Percentiles rank a stretch among this genome's conserved stretches.
Conservation (phyloP, 2,113 vertebrate species). For the Rhea americana region DNA sequence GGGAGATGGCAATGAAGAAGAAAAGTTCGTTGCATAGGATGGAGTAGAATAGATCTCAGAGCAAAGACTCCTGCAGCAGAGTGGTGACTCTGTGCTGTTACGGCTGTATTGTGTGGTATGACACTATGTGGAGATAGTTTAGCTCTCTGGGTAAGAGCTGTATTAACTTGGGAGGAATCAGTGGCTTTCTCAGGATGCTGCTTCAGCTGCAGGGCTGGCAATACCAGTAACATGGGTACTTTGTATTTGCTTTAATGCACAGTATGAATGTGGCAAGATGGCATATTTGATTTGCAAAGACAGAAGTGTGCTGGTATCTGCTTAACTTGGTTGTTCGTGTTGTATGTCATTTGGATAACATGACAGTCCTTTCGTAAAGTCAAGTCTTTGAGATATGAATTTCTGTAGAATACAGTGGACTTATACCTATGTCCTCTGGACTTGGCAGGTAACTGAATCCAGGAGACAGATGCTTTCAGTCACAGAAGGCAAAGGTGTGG, state of each 20-base stretch:
- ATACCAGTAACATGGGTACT: not conserved
- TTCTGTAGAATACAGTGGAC: not conserved
- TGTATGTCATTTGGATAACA: not conserved
- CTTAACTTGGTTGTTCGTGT: not conserved
- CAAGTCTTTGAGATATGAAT: not conserved
- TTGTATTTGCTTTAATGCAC: slow-evolving; percentile 11
- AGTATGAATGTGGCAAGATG: not conserved
- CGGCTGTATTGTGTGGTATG: not conserved
- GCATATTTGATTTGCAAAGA: slow-evolving; percentile 16
- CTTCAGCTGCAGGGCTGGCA: slow-evolving; percentile 2
- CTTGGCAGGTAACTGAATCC: not conserved
- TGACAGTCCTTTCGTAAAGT: not conserved
- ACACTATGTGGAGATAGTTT: not conserved
- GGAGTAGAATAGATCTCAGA: not conserved
- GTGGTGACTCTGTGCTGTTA: not conserved
- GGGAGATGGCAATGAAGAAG: not conserved
- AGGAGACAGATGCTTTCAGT: not conserved
- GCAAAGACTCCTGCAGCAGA: not conserved
- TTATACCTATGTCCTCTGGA: not conserved
- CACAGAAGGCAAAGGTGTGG: not conserved
- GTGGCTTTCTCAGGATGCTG: not conserved
- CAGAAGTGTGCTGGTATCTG: not conserved
- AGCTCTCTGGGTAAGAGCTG: not conserved
- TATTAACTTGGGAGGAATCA: not conserved
- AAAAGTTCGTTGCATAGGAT: not conserved